phyloP scores from a whole-genome alignment of 2,113 vertebrate species.

The Phylloscopus trochilus region DNA sequence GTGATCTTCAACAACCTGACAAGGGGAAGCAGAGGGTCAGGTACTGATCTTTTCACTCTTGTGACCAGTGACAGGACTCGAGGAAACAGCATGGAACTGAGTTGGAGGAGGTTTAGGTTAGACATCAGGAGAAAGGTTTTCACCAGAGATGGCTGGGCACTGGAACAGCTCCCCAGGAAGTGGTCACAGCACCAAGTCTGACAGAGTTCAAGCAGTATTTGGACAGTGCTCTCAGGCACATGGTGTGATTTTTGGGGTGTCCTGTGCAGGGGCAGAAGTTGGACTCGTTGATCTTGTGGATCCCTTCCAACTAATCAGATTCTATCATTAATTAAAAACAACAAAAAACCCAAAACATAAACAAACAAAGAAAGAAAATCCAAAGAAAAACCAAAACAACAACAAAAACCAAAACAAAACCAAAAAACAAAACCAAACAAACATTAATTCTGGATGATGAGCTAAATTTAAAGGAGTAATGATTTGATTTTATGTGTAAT shows the following conservation, averaged over 20 bases:
- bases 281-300: background rate
- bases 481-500: background rate
- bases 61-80: rapidly evolving
- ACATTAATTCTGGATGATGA: background rate
- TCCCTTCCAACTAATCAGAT: background rate
- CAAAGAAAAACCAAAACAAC: too few relatives aligned
- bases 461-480: background rate
- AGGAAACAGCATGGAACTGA: background rate
- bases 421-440: too few relatives aligned
- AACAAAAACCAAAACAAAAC: too few relatives aligned
- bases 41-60: background rate
- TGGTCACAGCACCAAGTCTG: background rate
- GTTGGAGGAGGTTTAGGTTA: background rate
- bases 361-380: too few relatives aligned
- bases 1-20: background rate
- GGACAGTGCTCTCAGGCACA: background rate
- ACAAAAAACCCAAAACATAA: too few relatives aligned
- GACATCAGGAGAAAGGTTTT: background rate
- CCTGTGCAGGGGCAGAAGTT: background rate
- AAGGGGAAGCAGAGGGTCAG: background rate
- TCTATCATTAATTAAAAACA: background rate
- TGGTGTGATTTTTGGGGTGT: background rate
- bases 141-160: background rate
- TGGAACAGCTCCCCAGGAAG: background rate
- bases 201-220: background rate